Evolutionary conservation across 2,888 invertebrate genomes (phyloP).

Genomic region (Caenorhabditis auriculariae): DNA sequence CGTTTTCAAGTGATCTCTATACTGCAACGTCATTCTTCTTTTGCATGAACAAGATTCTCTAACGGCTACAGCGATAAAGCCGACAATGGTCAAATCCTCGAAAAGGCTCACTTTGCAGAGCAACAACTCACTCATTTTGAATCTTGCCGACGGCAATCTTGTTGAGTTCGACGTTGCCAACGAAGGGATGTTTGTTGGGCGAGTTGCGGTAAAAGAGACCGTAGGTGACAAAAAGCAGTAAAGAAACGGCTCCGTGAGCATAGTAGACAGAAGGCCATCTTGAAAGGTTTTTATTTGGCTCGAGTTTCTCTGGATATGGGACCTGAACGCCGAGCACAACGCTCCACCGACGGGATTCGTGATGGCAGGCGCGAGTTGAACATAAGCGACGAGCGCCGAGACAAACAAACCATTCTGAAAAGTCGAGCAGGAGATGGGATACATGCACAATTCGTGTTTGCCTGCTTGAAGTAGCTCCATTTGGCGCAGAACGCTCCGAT

Average conservation of each 20-base stretch:
- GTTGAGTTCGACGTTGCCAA: conserved; percentile 55
- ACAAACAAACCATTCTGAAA: conserved; percentile 58
- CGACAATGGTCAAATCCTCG: too few relatives aligned
- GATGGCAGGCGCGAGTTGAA: conserved; percentile 57
- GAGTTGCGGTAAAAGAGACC: conserved; percentile 59
- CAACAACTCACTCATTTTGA: background rate
- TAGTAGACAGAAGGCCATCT: conserved; percentile 61
- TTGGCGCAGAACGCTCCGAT: conserved; percentile 61
- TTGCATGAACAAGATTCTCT: too few relatives aligned
- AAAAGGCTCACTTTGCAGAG: background rate
- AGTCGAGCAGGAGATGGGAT: background rate
- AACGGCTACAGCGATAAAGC: too few relatives aligned
- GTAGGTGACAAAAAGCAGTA: conserved; percentile 51
- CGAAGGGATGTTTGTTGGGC: conserved; percentile 58
- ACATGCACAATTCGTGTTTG: background rate
- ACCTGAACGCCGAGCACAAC: conserved; percentile 36
- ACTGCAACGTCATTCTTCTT: too few relatives aligned
- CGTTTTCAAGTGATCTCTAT: too few relatives aligned
- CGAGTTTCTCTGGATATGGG: conserved; percentile 1
- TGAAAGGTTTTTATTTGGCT: too few relatives aligned
- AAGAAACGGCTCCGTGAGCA: conserved; percentile 53
- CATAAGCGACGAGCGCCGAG: conserved; percentile 59
- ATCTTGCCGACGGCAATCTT: conserved; percentile 61
- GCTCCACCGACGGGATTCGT: conserved; percentile 56
- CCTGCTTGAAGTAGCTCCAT: conserved; percentile 62